Percentiles rank a stretch among this genome's conserved stretches.
phyloP scores from a whole-genome alignment of 64 coral and sea anemone species.

The Montipora efflorescens region DNA sequence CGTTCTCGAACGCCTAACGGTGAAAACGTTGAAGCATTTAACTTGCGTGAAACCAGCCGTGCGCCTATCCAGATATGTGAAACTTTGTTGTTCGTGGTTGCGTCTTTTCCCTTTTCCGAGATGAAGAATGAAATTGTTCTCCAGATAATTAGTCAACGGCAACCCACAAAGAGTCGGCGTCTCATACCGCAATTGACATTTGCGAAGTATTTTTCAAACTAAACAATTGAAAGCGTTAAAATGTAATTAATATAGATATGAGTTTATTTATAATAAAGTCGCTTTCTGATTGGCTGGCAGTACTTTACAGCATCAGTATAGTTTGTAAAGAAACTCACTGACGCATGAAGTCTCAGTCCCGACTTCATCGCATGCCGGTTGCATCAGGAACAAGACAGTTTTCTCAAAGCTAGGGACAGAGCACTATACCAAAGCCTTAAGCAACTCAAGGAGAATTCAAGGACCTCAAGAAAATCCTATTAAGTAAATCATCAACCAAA shows the following conservation, averaged over 20 bases:
- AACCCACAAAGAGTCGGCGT: conserved; percentile 68
- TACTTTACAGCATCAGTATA: conserved; percentile 82
- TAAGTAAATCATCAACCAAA: neutral
- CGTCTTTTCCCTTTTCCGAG: conserved; percentile 20
- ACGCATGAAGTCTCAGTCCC: conserved; percentile 85
- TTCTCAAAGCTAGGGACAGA: conserved; percentile 53
- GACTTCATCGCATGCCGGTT: conserved; percentile 67
- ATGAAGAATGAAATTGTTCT: conserved; percentile 67
- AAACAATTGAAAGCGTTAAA: conserved; percentile 99
- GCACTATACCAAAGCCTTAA: conserved; percentile 45
- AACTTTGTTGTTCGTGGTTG: conserved; percentile 5
- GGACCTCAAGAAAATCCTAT: neutral
- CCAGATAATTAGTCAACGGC: conserved; percentile 82
- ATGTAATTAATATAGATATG: conserved; percentile 99
- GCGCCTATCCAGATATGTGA: neutral
- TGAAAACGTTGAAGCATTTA: neutral
- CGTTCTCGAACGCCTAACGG: neutral
- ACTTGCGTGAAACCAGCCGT: neutral
- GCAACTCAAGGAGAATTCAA: conserved; percentile 3
- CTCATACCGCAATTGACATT: conserved; percentile 92
- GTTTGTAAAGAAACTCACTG: conserved; percentile 94
- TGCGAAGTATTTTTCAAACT: conserved; percentile 91
- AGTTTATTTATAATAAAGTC: conserved; percentile 96
- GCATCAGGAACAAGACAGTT: neutral
- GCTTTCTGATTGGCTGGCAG: conserved; percentile 88